Conservation (phyloP, 2,113 vertebrate species). For the Mesocricetus auratus region DNA sequence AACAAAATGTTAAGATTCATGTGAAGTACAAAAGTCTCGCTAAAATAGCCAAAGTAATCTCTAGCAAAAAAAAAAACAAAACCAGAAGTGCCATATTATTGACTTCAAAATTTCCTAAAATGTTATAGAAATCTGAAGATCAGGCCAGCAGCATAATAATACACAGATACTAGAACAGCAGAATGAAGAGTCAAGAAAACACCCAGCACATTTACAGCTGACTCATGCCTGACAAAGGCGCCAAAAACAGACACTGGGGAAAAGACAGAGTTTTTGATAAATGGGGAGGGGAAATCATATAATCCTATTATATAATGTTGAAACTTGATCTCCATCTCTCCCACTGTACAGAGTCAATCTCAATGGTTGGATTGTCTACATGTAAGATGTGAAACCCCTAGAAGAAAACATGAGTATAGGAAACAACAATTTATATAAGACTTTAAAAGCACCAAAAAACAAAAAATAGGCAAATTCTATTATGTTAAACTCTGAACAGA, state of each 20-base stretch:
- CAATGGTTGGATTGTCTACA: neutral
- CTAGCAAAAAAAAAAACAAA: neutral
- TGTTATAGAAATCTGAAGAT: neutral
- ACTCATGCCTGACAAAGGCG: neutral
- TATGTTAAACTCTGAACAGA: neutral
- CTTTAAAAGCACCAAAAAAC: neutral
- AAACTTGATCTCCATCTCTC: neutral
- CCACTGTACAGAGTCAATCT: neutral
- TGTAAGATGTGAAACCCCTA: neutral
- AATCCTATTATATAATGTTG: neutral
- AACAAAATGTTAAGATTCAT: neutral
- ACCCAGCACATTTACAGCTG: neutral
- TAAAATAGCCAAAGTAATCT: neutral
- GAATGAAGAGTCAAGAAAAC: neutral
- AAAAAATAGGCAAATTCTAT: neutral
- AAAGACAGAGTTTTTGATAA: neutral
- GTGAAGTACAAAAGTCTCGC: neutral
- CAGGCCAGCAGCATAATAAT: neutral
- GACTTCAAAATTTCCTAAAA: neutral
- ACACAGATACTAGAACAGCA: neutral
- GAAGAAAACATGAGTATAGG: neutral
- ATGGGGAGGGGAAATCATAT: neutral
- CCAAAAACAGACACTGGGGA: neutral
- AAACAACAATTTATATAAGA: neutral
- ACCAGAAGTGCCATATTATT: neutral